These are phyloP conservation scores for Barnardius zonarius DNA, from an alignment of 2,113 vertebrate species.

Conservation along the genomic window DNA sequence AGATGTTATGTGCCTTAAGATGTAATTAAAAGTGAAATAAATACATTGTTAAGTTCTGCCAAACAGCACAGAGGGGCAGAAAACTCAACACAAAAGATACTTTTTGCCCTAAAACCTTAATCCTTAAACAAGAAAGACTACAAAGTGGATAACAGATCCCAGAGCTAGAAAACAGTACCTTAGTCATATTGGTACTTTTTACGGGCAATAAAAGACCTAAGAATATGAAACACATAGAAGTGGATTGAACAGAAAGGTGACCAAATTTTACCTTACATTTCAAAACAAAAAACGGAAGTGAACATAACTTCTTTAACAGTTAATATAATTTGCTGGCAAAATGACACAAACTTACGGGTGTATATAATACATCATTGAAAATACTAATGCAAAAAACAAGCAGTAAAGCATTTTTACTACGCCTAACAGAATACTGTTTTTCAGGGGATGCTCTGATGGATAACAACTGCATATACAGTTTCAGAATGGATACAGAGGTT, in stretches of 20 bases:
- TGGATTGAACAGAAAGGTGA: background rate
- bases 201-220: conserved; percentile 10
- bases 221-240: conserved; percentile 49
- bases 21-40: conserved; percentile 47
- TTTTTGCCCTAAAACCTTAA: background rate
- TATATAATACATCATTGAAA: background rate
- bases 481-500: background rate
- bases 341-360: background rate
- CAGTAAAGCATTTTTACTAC: background rate
- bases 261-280: background rate
- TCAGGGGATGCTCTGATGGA: background rate
- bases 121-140: background rate
- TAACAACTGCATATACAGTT: background rate
- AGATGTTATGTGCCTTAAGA: conserved; percentile 25
- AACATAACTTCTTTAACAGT: background rate
- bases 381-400: background rate
- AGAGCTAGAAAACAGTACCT: background rate
- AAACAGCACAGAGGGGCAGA: background rate
- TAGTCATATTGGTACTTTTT: conserved; percentile 4
- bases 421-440: background rate
- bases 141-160: background rate
- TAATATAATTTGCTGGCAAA: background rate
- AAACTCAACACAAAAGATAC: background rate
- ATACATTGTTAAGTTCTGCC: background rate
- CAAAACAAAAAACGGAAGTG: background rate